Base-by-base conservation (phyloP, 2,797 vertebrate species). In the Ctenopoma multispine region DNA sequence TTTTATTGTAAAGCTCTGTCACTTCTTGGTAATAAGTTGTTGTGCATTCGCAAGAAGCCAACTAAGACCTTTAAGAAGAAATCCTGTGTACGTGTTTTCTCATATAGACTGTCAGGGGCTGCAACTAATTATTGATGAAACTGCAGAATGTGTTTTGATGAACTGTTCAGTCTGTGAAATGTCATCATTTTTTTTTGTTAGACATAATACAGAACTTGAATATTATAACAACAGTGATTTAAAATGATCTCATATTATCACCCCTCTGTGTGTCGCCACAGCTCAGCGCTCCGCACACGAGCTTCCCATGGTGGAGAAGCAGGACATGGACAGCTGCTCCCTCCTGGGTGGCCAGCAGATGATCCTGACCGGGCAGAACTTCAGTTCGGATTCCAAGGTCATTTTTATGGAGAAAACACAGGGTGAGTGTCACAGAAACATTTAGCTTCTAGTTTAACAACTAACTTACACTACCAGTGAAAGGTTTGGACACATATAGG, bases 311-410 rank as follows among this genome's bases (percentile, higher is more conserved):
- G 97, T 99, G 75, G 97, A 99, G 77, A 96, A 96, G 85, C 97
- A 98, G 76, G 96, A 98, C 82, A 92, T 94, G 21, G 96, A 97
- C 81, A 93, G 94, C 90, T 98, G 97, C 91, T 96, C 96, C 0
- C 96, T 96, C 3, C 96, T 97, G 55, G 98, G 98, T 6, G 96
- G 97, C 59, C 95, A 97, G 77, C 97, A 97, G 92, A 97, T 99
- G 97, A 97, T 98, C 84, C 95, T 99, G 60, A 98, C 95, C 0
- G 98, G 98, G 20, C 97, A 99, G 69, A 99, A 99, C 87, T 99
- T 99, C 92, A 98, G 96, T n/a, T 95, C 97, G 0, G 97, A 99
- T 75, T 99, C 98, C 85, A 98, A 97, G 78, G 98, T 99, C 58
- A 89, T 99, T 59, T 99, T 99, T 55, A 94, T 93, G 58, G 97